Conservation (phyloP, 2,797 vertebrate genomes). For the Premnoplex brunnescens region DNA sequence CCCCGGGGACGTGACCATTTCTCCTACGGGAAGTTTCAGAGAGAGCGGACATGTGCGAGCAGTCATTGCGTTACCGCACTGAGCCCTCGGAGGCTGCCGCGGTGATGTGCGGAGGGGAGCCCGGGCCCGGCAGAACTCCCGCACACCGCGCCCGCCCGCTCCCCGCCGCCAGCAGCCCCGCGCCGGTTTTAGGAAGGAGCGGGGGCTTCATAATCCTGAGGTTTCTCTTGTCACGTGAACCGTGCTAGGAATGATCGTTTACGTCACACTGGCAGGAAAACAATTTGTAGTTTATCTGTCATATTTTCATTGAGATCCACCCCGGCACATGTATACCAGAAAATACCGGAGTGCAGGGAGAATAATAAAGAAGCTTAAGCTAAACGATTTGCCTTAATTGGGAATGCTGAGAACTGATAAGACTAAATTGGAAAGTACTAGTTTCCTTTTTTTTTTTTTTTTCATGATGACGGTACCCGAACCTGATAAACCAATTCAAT, state of each 20-base stretch:
- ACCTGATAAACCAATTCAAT: background rate
- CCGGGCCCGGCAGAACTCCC: background rate
- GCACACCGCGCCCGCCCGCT: rapidly evolving
- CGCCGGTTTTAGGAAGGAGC: background rate
- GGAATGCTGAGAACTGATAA: conserved; percentile 37
- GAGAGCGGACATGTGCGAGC: background rate
- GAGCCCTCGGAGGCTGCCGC: background rate
- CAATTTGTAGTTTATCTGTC: conserved; percentile 28
- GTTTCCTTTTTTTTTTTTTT: background rate
- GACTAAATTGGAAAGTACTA: conserved; percentile 19
- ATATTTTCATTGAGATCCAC: conserved; percentile 12
- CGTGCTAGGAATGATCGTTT: background rate
- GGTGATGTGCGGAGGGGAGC: background rate
- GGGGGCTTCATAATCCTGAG: background rate
- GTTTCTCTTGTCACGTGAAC: conserved; percentile 1
- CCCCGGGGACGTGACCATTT: background rate
- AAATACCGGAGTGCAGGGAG: background rate
- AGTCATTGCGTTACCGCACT: background rate
- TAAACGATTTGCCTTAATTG: conserved; percentile 35
- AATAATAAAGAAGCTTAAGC: conserved; percentile 15
- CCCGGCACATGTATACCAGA: background rate
- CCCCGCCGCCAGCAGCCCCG: background rate
- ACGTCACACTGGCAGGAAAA: conserved; percentile 30
- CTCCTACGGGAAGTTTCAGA: background rate
- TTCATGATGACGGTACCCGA: background rate